Base-by-base conservation (phyloP, 2,888 invertebrate species). In the Melitaea athalia region DNA sequence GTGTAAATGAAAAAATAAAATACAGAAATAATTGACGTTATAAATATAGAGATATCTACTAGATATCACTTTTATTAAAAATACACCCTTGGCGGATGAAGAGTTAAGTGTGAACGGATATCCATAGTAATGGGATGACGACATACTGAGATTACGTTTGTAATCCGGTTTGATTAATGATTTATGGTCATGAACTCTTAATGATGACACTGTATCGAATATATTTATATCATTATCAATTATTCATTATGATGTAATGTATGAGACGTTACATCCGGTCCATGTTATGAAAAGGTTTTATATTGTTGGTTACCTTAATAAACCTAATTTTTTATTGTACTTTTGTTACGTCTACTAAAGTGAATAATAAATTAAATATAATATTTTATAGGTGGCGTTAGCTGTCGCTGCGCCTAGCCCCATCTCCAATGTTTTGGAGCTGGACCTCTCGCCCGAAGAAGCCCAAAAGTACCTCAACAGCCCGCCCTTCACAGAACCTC, bases 391-490 rank as follows among this genome's bases (percentile, higher is more conserved):
- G 91, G 75, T 85, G 81, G 86, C 81, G 69, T 68, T 86, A 31
- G 83, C 82, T 10, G 73, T 76, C 14, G 78, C 86, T 47, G 85
- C 85, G n/a, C 86, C 84, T 1, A 81, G 82, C 3, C 81, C 82
- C 12, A 74, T 78, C 64, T 75, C 78, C 67, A 85, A 83, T 74
- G 76, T 91, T 63, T 85, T 90, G 77, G 81, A 87, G 75, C 82
- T 88, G 62, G 89, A 91, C 80, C 82, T 93, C 66, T 83, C 86
- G 0, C 93, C 93, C 0, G 92, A 92, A 61, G 92, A 89, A 70
- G 93, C 93, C 0, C 90, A 90, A 81, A 78, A 79, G 75, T 92
- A 88, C 78, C 77, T 92, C 50, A 86, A 81, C 78, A 87, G 79
- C 70, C 86, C 89, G 0, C 93, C 92, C 1, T 90, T 90, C 81